phyloP scores from a whole-genome alignment of 1,140 invertebrate species.

The Anagrus nilaparvatae region DNA sequence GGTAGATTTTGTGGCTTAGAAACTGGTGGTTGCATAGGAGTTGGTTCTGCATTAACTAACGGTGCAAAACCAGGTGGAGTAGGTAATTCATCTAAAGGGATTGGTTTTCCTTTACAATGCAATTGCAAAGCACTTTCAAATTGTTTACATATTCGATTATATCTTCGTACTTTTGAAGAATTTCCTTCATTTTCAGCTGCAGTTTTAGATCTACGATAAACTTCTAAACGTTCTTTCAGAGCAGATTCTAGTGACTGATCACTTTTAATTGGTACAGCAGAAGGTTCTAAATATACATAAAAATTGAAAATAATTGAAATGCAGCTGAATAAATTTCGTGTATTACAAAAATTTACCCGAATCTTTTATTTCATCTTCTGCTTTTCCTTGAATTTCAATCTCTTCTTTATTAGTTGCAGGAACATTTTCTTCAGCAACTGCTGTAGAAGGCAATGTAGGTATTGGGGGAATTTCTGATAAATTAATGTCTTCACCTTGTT shows the following conservation, averaged over 20 bases:
- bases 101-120: slow-evolving; percentile 62
- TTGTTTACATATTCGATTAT: slow-evolving; percentile 88
- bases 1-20: slow-evolving; percentile 2
- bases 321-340: not conserved
- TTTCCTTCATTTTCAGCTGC: slow-evolving; percentile 71
- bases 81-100: slow-evolving; percentile 77
- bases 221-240: slow-evolving; percentile 69
- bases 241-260: slow-evolving; percentile 62
- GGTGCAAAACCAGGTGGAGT: slow-evolving; percentile 70
- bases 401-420: slow-evolving; percentile 35
- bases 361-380: slow-evolving; percentile 14
- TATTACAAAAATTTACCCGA: slow-evolving; percentile 16
- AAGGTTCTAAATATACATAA: too few species aligned
- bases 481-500: slow-evolving; percentile 68
- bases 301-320: slow-evolving; percentile 29
- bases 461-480: slow-evolving; percentile 73
- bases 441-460: slow-evolving; percentile 36
- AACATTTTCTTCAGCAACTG: slow-evolving; percentile 20
- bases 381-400: slow-evolving; percentile 38
- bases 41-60: slow-evolving; percentile 19
- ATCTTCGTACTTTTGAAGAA: slow-evolving; percentile 72
- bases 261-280: slow-evolving; percentile 23
- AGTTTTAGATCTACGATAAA: slow-evolving; percentile 63
- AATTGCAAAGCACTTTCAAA: slow-evolving; percentile 82
- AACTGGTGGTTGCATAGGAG: slow-evolving; percentile 7